A percentile compares a stretch with the other conserved stretches of the same genome.
These are phyloP conservation scores for Machaerirhynchus nigripectus DNA, from an alignment of 2,113 vertebrate species.

Conservation along the genomic window DNA sequence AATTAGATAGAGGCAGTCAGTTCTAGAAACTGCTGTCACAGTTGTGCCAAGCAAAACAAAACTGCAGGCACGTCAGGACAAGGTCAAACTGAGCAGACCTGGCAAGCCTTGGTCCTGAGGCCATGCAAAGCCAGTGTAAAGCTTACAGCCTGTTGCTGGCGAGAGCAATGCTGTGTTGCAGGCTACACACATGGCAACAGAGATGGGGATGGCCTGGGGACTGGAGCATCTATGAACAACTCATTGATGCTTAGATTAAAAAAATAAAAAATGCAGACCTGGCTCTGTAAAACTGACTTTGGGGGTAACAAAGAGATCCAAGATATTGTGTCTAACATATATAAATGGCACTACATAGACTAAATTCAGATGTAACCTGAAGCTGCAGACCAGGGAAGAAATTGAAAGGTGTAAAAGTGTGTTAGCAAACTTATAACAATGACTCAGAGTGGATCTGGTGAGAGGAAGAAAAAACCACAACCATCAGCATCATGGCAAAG, in stretches of 20 bases:
- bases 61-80: neutral
- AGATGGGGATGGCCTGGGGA: neutral
- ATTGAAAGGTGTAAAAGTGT: neutral
- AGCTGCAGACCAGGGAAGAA: neutral
- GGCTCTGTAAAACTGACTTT: neutral
- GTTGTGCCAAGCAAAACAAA: neutral
- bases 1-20: neutral
- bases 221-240: neutral
- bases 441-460: neutral
- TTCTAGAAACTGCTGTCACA: neutral
- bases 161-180: neutral
- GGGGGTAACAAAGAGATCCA: neutral
- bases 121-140: neutral
- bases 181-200: neutral
- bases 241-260: neutral
- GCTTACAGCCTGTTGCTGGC: neutral
- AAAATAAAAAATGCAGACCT: neutral
- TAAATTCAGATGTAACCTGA: neutral
- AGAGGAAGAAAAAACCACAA: neutral
- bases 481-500: neutral
- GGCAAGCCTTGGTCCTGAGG: neutral
- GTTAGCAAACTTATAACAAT: neutral
- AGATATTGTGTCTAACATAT: neutral
- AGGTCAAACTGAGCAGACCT: neutral
- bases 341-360: neutral